A percentile compares a stretch with the other conserved stretches of the same genome.
Conservation (phyloP, 2,888 invertebrate genomes). For the Hoplodrina blanda region DNA sequence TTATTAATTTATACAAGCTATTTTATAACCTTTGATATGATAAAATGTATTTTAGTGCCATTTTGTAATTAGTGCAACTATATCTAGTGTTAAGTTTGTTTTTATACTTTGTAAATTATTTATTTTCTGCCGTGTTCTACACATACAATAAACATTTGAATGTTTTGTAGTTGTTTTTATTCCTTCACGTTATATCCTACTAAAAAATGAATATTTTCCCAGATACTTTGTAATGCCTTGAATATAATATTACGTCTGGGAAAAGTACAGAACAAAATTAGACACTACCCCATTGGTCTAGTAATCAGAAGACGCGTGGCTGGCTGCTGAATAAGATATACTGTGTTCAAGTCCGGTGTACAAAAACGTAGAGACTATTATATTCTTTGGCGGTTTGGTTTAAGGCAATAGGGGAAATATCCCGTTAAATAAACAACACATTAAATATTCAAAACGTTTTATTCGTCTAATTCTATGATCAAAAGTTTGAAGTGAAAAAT, state of each 20-base stretch:
- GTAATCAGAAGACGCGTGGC: no score
- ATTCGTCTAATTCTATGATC: conserved; percentile 87
- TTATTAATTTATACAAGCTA: conserved; percentile 66
- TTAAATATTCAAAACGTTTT: conserved; percentile 83
- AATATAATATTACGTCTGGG: no score
- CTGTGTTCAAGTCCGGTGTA: no score
- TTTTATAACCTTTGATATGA: conserved; percentile 69
- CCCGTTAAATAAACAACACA: conserved; percentile 56
- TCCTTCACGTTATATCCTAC: no score
- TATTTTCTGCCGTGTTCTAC: conserved; percentile 61
- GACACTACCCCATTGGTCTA: no score
- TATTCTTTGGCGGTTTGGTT: no score
- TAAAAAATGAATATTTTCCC: no score
- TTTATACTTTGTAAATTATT: conserved; percentile 70
- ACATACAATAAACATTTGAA: conserved; percentile 44
- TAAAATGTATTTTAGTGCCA: conserved; percentile 81
- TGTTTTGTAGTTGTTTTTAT: conserved; percentile 18
- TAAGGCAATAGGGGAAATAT: no score
- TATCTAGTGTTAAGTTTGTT: conserved; percentile 73
- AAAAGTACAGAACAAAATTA: no score
- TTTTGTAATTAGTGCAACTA: conserved; percentile 84
- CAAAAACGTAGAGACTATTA: no score
- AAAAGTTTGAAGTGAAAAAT: conserved; percentile 82
- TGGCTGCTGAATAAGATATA: no score
- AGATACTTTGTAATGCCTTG: no score